Evolutionary conservation across 1,140 invertebrate genomes (phyloP).

Genomic region (Lepeophtheirus salmonis): DNA sequence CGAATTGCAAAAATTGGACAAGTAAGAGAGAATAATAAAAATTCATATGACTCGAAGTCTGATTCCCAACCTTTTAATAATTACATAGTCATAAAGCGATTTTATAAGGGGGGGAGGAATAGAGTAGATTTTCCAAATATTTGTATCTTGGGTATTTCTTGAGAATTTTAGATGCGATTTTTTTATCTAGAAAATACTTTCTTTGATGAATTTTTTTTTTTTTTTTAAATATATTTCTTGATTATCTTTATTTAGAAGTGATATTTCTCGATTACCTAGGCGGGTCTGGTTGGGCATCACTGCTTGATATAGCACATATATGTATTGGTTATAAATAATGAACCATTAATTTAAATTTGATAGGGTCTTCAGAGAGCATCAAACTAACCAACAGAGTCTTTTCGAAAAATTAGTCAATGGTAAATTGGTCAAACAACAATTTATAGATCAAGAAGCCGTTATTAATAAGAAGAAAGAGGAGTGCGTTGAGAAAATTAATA

Average conservation of each 20-base stretch:
- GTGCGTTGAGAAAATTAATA: constrained; percentile 42
- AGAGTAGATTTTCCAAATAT: too few relatives aligned
- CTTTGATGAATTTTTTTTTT: constrained; percentile 1
- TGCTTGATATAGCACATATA: background rate
- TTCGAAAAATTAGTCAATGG: constrained; percentile 44
- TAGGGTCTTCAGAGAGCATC: constrained; percentile 27
- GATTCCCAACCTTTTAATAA: background rate
- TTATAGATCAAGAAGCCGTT: constrained; percentile 39
- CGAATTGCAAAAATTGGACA: constrained; percentile 42
- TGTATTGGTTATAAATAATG: background rate
- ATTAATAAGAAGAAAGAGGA: constrained; percentile 44
- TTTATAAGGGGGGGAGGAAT: too few relatives aligned
- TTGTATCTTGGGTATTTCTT: too few relatives aligned
- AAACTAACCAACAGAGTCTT: constrained; percentile 31
- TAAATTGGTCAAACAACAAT: constrained; percentile 43
- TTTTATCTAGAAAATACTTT: too few relatives aligned
- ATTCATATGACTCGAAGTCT: background rate
- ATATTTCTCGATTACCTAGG: too few relatives aligned
- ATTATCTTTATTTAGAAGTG: too few relatives aligned
- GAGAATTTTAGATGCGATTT: too few relatives aligned
- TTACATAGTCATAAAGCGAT: background rate
- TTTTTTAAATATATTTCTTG: too few relatives aligned
- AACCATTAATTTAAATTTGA: constrained; percentile 18
- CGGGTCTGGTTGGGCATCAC: background rate
- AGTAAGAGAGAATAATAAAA: constrained; percentile 24